Base-by-base conservation (phyloP, 2,113 vertebrate genomes). In the Gymnarchus niloticus region DNA sequence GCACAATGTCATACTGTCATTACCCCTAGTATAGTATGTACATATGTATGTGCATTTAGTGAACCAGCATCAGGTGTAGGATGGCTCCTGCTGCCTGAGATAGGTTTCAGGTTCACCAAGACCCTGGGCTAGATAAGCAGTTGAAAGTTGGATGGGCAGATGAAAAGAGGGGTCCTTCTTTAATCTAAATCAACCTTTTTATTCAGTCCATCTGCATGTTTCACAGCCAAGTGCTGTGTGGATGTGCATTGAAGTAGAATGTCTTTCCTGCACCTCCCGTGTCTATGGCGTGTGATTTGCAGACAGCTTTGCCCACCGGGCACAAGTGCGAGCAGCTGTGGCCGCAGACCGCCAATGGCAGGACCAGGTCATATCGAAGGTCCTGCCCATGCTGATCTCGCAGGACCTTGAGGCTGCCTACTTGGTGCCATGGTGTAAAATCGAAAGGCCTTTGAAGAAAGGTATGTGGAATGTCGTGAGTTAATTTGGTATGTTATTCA, bases 241-340 rank as follows among this genome's bases (percentile, higher is more conserved):
- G 52, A 52, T 9, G 49, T 2, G 28, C n/a, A 57, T 61, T 2
- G 25, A 61, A 56, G 83, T 14, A 28, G 3, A 21, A 12, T 61
- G 25, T 69, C 41, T 10, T 80, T 48, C 21, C 76, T 19, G 9
- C 76, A 2, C 21, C 19, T n/a, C 10, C 41, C n/a, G 46, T 25
- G 41, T 14, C 12, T 57, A 41, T 41, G 56, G 65, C 85, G 57
- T 48, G 41, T 87, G 85, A 88, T 69, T 85, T 61, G 21, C 88
- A 99, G 98, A 97, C 86, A 95, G 94, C 90, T 98, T 96, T 90
- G 91, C 95, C 56, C 95, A 98, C 84, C 94, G 96, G 89, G 80
- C 94, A 85, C 91, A 88, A 12, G 96, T 98, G 5, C 93, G 95
- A 83, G 89, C 92, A 8, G 95, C 96, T 0, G 85, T 99, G 82